Evolutionary conservation across 2,888 invertebrate species (phyloP).

Genomic region (Patella ulyssiponensis): DNA sequence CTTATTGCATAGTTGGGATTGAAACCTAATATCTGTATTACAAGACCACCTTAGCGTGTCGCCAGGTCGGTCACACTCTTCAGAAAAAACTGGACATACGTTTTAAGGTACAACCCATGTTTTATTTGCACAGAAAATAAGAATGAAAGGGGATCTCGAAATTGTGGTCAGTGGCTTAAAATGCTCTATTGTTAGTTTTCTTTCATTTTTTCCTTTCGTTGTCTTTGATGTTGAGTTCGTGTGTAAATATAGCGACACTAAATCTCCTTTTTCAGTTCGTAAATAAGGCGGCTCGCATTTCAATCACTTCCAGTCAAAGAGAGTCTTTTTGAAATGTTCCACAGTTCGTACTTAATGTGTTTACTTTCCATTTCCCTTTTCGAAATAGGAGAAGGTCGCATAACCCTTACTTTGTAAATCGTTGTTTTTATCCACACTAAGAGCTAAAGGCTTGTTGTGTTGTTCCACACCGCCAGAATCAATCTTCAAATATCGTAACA

Average conservation of each 20-base stretch:
- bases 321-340: background rate
- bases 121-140: background rate
- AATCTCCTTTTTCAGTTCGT: background rate
- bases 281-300: background rate
- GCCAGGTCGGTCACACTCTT: too few species aligned
- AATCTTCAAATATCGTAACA: too few species aligned
- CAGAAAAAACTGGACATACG: background rate
- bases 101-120: background rate
- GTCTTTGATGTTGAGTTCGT: background rate
- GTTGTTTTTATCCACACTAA: too few species aligned
- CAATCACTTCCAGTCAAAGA: background rate
- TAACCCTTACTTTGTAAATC: too few species aligned
- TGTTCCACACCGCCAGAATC: too few species aligned
- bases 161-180: background rate
- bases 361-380: conserved; percentile 3
- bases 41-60: background rate
- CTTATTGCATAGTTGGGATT: too few species aligned
- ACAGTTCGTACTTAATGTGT: background rate
- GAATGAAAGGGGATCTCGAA: too few species aligned
- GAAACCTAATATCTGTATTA: background rate
- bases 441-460: too few species aligned
- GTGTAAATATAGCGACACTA: background rate
- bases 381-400: background rate
- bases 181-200: background rate
- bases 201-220: background rate